A percentile compares a stretch with the other conserved stretches of the same genome.
Conservation (phyloP, 2,113 vertebrate species). For the Alexandromys fortis region DNA sequence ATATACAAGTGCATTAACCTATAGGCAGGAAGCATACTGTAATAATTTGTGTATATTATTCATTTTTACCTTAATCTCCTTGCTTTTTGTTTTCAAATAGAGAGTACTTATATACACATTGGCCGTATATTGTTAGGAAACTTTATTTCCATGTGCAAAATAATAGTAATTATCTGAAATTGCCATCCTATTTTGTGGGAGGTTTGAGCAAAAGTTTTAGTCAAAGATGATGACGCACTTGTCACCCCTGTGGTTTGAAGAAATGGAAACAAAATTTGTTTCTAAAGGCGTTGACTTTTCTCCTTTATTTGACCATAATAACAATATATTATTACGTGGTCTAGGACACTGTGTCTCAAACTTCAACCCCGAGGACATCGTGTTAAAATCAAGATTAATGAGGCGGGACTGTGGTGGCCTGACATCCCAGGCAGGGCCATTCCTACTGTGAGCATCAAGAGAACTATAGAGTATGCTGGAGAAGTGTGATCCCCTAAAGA, state of each 20-base stretch:
- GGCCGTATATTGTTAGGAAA: neutral
- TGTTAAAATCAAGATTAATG: conserved; percentile 24
- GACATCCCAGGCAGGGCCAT: neutral
- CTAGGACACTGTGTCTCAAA: neutral
- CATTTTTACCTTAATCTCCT: neutral
- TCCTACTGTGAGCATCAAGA: neutral
- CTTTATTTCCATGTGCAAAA: conserved; percentile 33
- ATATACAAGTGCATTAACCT: neutral
- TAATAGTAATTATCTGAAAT: conserved; percentile 41
- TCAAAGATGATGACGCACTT: neutral
- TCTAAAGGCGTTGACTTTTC: conserved; percentile 5
- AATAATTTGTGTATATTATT: neutral
- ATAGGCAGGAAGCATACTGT: neutral
- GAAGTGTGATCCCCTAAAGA: neutral
- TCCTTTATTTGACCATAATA: neutral
- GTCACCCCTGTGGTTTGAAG: neutral
- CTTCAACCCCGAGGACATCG: neutral
- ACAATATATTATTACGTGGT: neutral
- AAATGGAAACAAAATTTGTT: conserved; percentile 32
- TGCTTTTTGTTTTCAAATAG: neutral
- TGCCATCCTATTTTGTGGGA: neutral
- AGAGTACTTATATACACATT: neutral
- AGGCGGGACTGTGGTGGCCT: neutral
- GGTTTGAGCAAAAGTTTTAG: conserved; percentile 29
- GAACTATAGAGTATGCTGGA: neutral